phyloP scores from a whole-genome alignment of 1,140 invertebrate species.

The Coptotermes formosanus region DNA sequence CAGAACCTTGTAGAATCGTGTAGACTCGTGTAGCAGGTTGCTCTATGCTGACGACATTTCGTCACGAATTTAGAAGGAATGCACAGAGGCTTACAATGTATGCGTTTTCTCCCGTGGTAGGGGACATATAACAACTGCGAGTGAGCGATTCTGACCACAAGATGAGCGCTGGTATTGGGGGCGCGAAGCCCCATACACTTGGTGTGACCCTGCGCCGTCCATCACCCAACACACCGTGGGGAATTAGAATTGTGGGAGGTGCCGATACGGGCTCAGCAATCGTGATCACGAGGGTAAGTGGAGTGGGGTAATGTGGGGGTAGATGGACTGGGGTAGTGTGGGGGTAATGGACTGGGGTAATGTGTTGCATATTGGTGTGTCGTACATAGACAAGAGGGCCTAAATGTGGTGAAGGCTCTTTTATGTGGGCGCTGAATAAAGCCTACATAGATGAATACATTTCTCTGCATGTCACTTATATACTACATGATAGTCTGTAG shows the following conservation, averaged over 20 bases:
- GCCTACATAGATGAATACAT: no score
- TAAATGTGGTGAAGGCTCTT: no score
- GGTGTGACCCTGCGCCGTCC: constrained; percentile 74
- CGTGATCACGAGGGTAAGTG: constrained; percentile 84
- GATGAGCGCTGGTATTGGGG: not conserved
- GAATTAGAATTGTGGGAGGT: constrained; percentile 87
- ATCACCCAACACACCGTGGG: constrained; percentile 77
- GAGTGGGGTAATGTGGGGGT: constrained; percentile 32
- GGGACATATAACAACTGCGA: not conserved
- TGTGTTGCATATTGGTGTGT: no score
- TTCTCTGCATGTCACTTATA: no score
- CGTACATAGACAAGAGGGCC: not conserved
- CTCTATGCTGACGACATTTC: no score
- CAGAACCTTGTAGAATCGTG: no score
- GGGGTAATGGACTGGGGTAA: not conserved
- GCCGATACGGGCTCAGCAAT: constrained; percentile 84
- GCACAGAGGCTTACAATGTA: not conserved
- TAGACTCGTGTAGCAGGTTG: no score
- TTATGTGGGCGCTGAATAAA: no score
- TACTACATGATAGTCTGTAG: no score
- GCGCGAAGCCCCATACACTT: constrained; percentile 56
- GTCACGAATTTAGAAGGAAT: no score
- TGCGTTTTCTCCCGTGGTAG: not conserved
- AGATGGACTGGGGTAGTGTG: not conserved
- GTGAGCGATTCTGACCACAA: not conserved